These are phyloP conservation scores for Prolemur simus DNA, from an alignment of 2,113 vertebrate species.

Conservation along the genomic window DNA sequence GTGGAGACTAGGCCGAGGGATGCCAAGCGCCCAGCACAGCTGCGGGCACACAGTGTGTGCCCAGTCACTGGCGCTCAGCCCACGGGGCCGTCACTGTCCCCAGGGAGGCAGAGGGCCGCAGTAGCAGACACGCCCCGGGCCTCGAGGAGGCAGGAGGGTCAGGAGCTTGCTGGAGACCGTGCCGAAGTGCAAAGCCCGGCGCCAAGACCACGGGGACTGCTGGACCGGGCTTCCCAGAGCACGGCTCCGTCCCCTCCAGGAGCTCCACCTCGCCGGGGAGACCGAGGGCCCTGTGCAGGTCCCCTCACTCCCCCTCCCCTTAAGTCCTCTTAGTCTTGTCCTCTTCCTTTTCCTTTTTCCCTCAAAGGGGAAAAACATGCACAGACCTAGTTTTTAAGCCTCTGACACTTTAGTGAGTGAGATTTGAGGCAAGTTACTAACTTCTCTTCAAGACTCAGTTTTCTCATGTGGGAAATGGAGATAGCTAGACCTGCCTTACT, in stretches of 20 bases:
- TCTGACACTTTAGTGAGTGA: not conserved
- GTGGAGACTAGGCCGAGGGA: not conserved
- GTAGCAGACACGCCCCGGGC: too few species aligned
- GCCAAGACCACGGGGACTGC: not conserved
- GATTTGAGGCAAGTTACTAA: not conserved
- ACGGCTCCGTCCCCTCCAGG: not conserved
- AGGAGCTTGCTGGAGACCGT: not conserved
- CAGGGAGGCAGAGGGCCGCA: not conserved
- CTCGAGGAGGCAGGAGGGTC: not conserved
- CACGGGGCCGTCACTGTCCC: fast-evolving
- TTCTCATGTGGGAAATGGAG: not conserved
- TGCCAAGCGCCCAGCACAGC: fast-evolving
- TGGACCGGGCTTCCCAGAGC: not conserved
- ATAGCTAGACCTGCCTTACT: not conserved
- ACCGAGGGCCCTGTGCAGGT: not conserved
- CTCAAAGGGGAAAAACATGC: not conserved
- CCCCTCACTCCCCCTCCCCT: not conserved
- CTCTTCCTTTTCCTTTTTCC: not conserved
- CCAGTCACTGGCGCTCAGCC: not conserved
- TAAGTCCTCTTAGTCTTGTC: not conserved
- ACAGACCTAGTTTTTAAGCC: not conserved
- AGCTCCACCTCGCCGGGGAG: too few species aligned
- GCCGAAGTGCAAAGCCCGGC: not conserved
- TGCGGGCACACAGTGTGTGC: too few species aligned
- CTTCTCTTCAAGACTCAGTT: not conserved